Percentiles rank a stretch among this genome's conserved stretches.
Evolutionary conservation across 2,888 invertebrate genomes (phyloP).

Genomic region (Eremobia ochroleuca): DNA sequence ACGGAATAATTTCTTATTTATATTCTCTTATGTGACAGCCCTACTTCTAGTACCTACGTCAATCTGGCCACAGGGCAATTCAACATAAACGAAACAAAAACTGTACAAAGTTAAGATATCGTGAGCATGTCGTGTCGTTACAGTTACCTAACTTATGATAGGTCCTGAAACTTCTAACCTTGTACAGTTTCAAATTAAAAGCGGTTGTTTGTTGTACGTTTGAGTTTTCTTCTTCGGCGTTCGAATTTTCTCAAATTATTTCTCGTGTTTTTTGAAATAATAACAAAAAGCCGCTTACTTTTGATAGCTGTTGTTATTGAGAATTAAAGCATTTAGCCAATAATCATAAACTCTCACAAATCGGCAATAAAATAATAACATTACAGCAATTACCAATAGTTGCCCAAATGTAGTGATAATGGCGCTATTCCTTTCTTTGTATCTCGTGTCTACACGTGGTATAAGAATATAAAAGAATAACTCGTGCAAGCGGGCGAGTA

Average conservation of each 20-base stretch:
- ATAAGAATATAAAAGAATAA: no score
- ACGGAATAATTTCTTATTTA: background rate
- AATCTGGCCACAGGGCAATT: constrained; percentile 36
- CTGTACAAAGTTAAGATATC: constrained; percentile 31
- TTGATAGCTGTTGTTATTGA: background rate
- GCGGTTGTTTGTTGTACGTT: background rate
- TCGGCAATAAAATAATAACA: background rate
- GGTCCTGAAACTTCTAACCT: constrained; percentile 25
- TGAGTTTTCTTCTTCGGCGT: background rate
- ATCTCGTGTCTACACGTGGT: background rate
- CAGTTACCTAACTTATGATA: constrained; percentile 30
- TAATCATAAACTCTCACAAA: background rate
- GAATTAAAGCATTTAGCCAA: background rate
- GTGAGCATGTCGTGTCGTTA: constrained; percentile 36
- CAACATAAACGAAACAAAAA: constrained; percentile 39
- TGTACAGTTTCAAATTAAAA: constrained; percentile 14
- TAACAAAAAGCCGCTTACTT: background rate
- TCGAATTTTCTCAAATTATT: background rate
- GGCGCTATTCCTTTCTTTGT: background rate
- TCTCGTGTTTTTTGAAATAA: background rate
- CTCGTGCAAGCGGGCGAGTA: background rate
- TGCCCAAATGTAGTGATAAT: background rate
- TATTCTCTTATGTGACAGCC: constrained; percentile 22
- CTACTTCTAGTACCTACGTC: constrained; percentile 25
- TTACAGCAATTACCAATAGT: background rate